Percentiles rank a stretch among this genome's conserved stretches.
Evolutionary conservation across 1,140 invertebrate genomes (phyloP).

Genomic region (Macrostomum lignano): DNA sequence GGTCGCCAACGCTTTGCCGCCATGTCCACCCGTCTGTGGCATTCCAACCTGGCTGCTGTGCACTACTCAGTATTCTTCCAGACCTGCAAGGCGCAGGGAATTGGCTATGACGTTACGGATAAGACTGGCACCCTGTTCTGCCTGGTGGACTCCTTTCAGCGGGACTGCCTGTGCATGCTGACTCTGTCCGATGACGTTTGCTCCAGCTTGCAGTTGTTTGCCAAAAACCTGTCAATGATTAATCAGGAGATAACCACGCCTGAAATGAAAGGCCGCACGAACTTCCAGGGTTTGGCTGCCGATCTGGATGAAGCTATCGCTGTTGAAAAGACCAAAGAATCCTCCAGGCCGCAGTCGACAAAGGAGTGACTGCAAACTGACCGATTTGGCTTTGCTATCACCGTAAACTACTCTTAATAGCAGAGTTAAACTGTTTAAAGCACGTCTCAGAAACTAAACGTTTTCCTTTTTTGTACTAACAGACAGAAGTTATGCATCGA

Average conservation of each 20-base stretch:
- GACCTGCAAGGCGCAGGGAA: slow-evolving; percentile 27
- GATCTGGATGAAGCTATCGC: too few species aligned
- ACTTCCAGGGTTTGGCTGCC: too few species aligned
- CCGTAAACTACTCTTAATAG: too few species aligned
- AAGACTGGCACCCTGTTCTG: slow-evolving; percentile 18
- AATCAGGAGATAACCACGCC: slow-evolving; percentile 27
- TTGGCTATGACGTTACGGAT: slow-evolving; percentile 28
- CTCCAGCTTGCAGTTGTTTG: slow-evolving; percentile 11
- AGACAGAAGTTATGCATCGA: too few species aligned
- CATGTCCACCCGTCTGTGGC: slow-evolving; percentile 20
- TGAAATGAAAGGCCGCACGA: slow-evolving; percentile 27
- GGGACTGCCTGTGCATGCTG: slow-evolving; percentile 26
- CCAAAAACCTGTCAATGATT: slow-evolving; percentile 20
- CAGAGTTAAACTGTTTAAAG: too few species aligned
- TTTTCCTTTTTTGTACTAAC: too few species aligned
- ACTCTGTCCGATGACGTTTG: neutral
- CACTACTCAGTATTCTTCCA: slow-evolving; percentile 29
- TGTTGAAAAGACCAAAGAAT: too few species aligned
- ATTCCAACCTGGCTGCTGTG: slow-evolving; percentile 25
- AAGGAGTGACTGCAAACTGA: too few species aligned
- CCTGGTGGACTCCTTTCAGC: slow-evolving; percentile 22
- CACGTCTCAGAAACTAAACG: too few species aligned
- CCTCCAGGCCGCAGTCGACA: too few species aligned
- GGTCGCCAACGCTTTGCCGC: slow-evolving; percentile 16
- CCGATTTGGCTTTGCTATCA: too few species aligned